A percentile compares a stretch with the other conserved stretches of the same genome.
Conservation (phyloP, 2,888 invertebrate genomes). For the Apotomis turbidana region DNA sequence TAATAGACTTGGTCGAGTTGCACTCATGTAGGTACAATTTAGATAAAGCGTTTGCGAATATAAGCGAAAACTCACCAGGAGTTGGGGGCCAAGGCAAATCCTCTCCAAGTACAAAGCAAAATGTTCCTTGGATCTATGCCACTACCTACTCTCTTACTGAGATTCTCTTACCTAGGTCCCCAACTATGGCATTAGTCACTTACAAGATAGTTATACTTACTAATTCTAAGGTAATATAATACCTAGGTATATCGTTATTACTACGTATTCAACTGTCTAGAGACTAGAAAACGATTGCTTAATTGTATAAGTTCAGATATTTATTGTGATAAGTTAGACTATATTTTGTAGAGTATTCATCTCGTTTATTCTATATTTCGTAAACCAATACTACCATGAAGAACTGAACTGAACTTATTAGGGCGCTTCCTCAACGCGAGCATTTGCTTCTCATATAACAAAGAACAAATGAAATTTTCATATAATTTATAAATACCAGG, state of each 20-base stretch:
- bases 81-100: conserved; percentile 9
- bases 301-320: conserved; percentile 24
- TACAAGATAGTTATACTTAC: conserved; percentile 42
- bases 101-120: neutral
- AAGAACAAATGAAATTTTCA: no score
- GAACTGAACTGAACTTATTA: no score
- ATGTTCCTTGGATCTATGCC: neutral
- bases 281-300: conserved; percentile 22
- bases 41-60: conserved; percentile 68
- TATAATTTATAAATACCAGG: no score
- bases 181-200: conserved; percentile 20
- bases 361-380: neutral
- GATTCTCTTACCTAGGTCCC: neutral
- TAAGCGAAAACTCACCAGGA: conserved; percentile 51
- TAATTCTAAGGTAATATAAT: conserved; percentile 48
- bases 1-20: conserved; percentile 74
- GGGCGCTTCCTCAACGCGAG: no score
- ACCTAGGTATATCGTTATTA: conserved; percentile 1
- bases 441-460: no score
- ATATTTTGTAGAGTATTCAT: neutral
- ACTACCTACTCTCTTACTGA: neutral
- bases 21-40: conserved; percentile 53
- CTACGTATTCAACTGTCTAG: conserved; percentile 6
- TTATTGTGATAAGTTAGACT: conserved; percentile 7
- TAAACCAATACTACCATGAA: neutral